phyloP scores from a whole-genome alignment of 2,113 vertebrate species.

The Platichthys flesus region DNA sequence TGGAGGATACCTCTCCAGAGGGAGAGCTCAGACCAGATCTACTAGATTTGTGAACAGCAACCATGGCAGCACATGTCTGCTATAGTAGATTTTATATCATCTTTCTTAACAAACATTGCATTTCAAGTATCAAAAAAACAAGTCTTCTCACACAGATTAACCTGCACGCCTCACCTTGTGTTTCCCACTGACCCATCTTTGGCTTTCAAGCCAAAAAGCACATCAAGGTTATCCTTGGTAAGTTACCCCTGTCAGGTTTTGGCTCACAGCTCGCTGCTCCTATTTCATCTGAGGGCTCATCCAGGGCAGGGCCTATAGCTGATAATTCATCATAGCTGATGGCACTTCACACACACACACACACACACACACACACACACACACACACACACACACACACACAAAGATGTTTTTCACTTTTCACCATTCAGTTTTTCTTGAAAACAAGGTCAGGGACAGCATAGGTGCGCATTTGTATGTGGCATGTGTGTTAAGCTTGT shows the following conservation, averaged over 20 bases:
- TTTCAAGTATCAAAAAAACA: too few species aligned
- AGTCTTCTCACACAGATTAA: conserved; percentile 19
- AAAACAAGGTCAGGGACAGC: background rate
- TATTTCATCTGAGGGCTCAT: conserved; percentile 58
- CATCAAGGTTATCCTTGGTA: conserved; percentile 34
- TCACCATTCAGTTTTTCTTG: conserved; percentile 6
- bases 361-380: background rate
- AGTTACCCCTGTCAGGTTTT: conserved; percentile 53
- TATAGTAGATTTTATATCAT: background rate
- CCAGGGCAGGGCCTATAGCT: conserved; percentile 52
- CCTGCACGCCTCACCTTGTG: background rate
- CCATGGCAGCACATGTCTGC: background rate
- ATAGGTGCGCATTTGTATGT: background rate
- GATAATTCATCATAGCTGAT: conserved; percentile 66
- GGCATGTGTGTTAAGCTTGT: background rate
- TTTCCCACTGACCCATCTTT: conserved; percentile 33
- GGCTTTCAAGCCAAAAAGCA: conserved; percentile 34
- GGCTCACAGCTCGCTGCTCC: conserved; percentile 47
- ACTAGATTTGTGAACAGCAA: too few species aligned
- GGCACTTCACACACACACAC: conserved; percentile 17
- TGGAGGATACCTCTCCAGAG: too few species aligned
- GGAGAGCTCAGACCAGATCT: too few species aligned
- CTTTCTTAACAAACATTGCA: too few species aligned
- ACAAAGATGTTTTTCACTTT: conserved; percentile 18
- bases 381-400: background rate